Conservation (phyloP, 2,113 vertebrate species). For the Eulemur rufifrons region DNA sequence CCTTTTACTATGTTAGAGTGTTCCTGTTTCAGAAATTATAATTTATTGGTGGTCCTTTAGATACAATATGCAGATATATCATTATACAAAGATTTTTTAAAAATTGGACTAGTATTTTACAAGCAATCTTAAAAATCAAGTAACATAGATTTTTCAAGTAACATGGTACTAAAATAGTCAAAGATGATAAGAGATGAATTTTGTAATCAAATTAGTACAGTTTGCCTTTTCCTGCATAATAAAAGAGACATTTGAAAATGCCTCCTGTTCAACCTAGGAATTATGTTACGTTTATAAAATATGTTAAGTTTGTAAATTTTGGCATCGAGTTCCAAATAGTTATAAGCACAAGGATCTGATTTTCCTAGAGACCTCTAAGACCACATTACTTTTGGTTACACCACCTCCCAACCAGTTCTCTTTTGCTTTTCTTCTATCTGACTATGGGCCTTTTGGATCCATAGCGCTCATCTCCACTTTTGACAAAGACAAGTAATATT, state of each 20-base stretch:
- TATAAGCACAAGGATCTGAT: background rate
- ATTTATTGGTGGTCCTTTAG: slow-evolving; percentile 1
- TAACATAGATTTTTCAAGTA: background rate
- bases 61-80: background rate
- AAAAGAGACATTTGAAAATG: slow-evolving; percentile 21
- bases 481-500: background rate
- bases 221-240: background rate
- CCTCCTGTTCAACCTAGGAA: background rate
- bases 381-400: background rate
- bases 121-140: slow-evolving; percentile 20
- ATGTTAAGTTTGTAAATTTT: background rate
- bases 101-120: slow-evolving; percentile 8
- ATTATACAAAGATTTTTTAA: background rate
- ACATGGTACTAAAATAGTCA: background rate
- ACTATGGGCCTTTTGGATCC: background rate
- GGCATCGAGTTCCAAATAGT: background rate
- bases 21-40: slow-evolving; percentile 4
- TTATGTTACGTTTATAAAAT: background rate
- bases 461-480: background rate
- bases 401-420: background rate
- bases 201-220: background rate
- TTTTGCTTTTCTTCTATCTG: background rate
- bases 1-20: background rate
- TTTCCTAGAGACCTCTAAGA: background rate
- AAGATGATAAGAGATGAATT: slow-evolving; percentile 32